Evolutionary conservation across 2,797 vertebrate genomes (phyloP).

Genomic region (Oceanodroma leucorhoa): DNA sequence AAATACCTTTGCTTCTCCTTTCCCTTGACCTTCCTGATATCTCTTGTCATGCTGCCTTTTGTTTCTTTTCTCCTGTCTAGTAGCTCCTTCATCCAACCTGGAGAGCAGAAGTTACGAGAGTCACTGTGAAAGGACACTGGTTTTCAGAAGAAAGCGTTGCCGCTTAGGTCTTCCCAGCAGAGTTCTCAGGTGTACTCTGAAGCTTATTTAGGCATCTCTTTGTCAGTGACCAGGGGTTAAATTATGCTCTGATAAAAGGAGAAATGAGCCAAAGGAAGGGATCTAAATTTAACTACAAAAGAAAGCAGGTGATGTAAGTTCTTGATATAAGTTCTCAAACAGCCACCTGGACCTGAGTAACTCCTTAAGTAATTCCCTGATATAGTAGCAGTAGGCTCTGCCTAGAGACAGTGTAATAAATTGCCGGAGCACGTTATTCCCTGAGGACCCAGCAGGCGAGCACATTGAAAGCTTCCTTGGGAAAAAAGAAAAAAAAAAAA

Average conservation of each 20-base stretch:
- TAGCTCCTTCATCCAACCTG: background rate
- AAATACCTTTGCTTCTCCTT: background rate
- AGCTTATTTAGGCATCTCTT: background rate
- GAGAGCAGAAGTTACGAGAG: background rate
- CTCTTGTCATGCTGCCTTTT: background rate
- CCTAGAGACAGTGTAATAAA: constrained; percentile 47
- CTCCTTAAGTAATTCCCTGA: constrained; percentile 53
- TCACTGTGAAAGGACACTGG: background rate
- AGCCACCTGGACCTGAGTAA: constrained; percentile 48
- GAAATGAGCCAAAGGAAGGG: constrained; percentile 16
- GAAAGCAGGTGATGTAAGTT: constrained; percentile 46
- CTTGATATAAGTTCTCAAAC: constrained; percentile 33
- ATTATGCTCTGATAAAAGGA: constrained; percentile 20
- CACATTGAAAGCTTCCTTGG: background rate
- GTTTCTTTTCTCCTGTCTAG: background rate
- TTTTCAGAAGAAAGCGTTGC: background rate
- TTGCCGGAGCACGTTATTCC: background rate
- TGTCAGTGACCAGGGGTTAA: background rate
- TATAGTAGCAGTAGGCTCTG: background rate
- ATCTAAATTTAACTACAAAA: constrained; percentile 39
- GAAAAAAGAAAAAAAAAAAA: background rate
- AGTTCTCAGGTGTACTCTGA: background rate
- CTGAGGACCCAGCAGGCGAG: background rate
- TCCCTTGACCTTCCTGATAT: background rate
- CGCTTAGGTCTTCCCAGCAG: background rate